A percentile compares a stretch with the other conserved stretches of the same genome.
Conservation (phyloP, 2,797 vertebrate genomes). For the Cichlasoma orientale region DNA sequence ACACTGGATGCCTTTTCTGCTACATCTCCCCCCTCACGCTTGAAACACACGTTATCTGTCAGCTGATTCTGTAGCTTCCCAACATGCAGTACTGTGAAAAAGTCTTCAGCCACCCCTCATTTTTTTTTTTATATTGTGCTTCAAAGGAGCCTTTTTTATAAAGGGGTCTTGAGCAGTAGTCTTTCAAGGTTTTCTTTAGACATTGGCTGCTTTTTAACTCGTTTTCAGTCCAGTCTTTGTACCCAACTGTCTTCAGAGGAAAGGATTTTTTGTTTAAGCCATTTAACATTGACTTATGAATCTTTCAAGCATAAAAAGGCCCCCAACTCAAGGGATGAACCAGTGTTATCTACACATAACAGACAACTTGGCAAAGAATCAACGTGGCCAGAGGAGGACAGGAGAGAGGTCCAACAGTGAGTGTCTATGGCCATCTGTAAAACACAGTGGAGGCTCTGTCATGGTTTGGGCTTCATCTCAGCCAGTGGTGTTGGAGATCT, state of each 20-base stretch:
- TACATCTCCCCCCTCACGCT: fast-evolving
- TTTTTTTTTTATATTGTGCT: neutral
- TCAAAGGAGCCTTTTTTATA: neutral
- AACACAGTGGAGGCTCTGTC: too few relatives aligned
- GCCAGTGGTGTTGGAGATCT: neutral
- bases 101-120: neutral
- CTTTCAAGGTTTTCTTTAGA: too few relatives aligned
- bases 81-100: neutral
- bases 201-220: neutral
- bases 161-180: neutral
- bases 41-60: neutral
- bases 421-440: too few relatives aligned
- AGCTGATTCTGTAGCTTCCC: neutral
- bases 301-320: too few relatives aligned
- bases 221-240: neutral
- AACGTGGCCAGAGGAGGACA: too few relatives aligned
- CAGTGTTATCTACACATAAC: too few relatives aligned
- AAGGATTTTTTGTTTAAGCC: neutral
- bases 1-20: neutral
- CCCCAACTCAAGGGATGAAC: too few relatives aligned
- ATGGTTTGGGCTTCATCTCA: neutral
- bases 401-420: too few relatives aligned
- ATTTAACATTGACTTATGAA: neutral
- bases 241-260: neutral
- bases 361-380: too few relatives aligned